These are phyloP conservation scores for Phymastichus coffea DNA, from an alignment of 1,140 invertebrate species.

Conservation along the genomic window DNA sequence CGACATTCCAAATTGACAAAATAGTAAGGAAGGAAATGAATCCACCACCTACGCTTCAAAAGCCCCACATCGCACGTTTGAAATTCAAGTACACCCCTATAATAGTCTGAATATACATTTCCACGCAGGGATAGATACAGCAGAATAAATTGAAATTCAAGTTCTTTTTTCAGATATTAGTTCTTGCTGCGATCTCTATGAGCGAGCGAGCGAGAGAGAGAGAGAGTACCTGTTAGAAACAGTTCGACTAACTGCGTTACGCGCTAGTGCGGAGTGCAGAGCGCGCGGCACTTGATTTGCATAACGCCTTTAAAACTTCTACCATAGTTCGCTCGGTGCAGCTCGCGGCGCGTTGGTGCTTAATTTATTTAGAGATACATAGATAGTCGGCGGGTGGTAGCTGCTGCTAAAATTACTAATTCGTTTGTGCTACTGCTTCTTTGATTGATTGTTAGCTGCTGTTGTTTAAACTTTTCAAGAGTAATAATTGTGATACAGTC, in stretches of 20 bases:
- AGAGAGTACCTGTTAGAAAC: conserved; percentile 16
- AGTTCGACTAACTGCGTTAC: conserved; percentile 11
- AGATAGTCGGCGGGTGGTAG: not conserved
- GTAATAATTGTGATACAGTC: too few species aligned
- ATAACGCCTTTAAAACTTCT: conserved; percentile 18
- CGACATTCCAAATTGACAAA: too few species aligned
- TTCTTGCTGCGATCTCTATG: not conserved
- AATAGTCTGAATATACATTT: too few species aligned
- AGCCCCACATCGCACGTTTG: too few species aligned
- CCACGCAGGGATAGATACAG: too few species aligned
- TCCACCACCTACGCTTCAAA: too few species aligned
- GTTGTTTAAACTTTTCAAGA: too few species aligned
- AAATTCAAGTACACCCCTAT: too few species aligned
- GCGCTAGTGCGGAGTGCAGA: too few species aligned
- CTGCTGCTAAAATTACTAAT: not conserved
- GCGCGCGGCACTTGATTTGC: conserved; percentile 6
- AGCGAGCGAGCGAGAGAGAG: not conserved
- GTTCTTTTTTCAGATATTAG: not conserved
- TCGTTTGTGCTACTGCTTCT: too few species aligned
- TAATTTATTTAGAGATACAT: conserved; percentile 4
- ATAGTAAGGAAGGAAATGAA: too few species aligned
- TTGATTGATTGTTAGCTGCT: too few species aligned
- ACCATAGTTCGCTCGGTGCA: not conserved
- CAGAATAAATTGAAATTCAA: conserved; percentile 13
- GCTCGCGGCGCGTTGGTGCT: not conserved